Evolutionary conservation across 2,797 vertebrate species (phyloP), one percentile per base, ranked within the genome.

Genomic region (Spizella passerina): DNA sequence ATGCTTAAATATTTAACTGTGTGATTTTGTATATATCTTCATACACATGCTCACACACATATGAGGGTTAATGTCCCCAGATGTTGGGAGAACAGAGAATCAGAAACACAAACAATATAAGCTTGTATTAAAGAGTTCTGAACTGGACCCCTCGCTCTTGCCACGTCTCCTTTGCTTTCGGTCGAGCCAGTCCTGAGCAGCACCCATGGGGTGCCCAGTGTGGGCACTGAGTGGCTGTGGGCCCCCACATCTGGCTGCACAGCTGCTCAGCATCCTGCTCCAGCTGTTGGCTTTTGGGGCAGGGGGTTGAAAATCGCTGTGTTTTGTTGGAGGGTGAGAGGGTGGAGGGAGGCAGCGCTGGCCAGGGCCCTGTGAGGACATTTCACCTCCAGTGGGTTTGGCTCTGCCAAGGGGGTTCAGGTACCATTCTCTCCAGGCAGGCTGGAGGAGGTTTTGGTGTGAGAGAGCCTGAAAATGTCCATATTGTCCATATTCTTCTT

Each of bases 1-100:
- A 98, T 98, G 98, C 97, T 97, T 97, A 97, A 96, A 93, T 96
- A 96, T 95, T 94, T 94, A 96, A 96, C 96, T 76, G 88, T 98
- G 97, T 98, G 97, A 86, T 96, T 97, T 98, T 98, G 96, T 97
- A 91, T 96, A 82, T 94, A 97, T 93, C 87, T 89, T 93, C 73
- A 88, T 86, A 81, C 72, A 82, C 72, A 82, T 82, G 83, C 86
- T 96, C 96, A 93, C 92, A 89, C 83, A 92, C 85, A 60, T 77
- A 92, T 90, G 89, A 97, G 96, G 95, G 88, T 96, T 95, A 90
- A 95, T 96, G 95, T 97, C 73, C 92, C 85, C 94, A 92, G 84
- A 97, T 92, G 90, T 3, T 93, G 93, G 95, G 95, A 96, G 85
- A 95, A 96, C 66, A 90, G 90, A 95, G 91, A 93, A 91, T 96